Conservation (phyloP, 2,113 vertebrate species). For the Gavialis gangeticus region DNA sequence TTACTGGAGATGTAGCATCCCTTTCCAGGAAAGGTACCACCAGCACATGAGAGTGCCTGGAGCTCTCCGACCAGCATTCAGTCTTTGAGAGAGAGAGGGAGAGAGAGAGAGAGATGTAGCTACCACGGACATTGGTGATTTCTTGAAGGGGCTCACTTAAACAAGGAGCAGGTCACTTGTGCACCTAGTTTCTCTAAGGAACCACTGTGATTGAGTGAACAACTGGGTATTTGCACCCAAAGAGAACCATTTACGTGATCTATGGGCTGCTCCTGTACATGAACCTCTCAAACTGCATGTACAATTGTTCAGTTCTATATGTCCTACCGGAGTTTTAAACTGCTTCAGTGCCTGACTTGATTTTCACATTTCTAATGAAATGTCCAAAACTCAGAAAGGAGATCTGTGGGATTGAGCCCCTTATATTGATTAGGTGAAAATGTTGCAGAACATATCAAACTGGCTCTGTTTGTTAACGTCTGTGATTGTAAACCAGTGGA, state of each 20-base stretch:
- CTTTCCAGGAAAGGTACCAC: neutral
- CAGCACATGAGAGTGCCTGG: neutral
- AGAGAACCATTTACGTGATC: neutral
- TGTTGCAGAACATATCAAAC: rapidly evolving
- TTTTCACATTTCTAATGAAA: too few species aligned
- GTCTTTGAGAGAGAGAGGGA: neutral
- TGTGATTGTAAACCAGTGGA: neutral
- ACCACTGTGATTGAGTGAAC: neutral
- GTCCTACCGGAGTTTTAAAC: too few species aligned
- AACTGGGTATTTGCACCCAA: neutral
- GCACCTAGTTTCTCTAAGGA: rapidly evolving
- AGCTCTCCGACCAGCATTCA: neutral
- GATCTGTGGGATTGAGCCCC: too few species aligned
- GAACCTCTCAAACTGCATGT: too few species aligned
- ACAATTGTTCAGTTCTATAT: too few species aligned
- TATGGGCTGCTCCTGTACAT: too few species aligned
- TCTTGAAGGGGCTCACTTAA: neutral
- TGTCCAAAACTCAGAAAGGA: too few species aligned
- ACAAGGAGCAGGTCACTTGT: neutral
- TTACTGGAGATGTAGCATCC: constrained; percentile 41
- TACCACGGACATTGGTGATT: neutral
- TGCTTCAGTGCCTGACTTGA: too few species aligned
- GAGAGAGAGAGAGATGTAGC: neutral
- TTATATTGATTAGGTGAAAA: too few species aligned
- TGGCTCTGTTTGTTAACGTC: neutral